These are phyloP conservation scores for Chesias legatella DNA, from an alignment of 2,888 invertebrate genomes.

Conservation along the genomic window DNA sequence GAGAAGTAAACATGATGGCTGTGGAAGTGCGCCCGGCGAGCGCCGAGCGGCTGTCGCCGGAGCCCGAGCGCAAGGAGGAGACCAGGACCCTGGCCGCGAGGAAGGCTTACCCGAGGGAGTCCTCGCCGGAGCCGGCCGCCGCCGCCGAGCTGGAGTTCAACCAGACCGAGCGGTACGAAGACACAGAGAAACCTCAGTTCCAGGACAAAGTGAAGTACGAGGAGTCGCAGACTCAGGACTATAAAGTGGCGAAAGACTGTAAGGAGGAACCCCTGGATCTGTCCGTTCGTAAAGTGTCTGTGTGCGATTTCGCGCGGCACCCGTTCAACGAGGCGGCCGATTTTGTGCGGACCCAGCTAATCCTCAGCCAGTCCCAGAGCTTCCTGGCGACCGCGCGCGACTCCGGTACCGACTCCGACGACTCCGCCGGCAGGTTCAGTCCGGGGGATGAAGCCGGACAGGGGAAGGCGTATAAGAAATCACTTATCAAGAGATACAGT, in stretches of 20 bases:
- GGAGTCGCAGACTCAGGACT: conserved; percentile 8
- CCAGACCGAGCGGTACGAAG: conserved; percentile 13
- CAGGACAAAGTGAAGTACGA: conserved; percentile 7
- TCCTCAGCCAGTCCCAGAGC: conserved; percentile 72
- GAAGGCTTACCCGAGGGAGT: conserved; percentile 71
- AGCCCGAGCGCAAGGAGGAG: conserved; percentile 61
- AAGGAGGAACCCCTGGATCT: conserved; percentile 90
- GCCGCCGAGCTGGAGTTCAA: conserved; percentile 14
- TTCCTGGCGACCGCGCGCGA: conserved; percentile 79
- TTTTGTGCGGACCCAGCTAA: conserved; percentile 72
- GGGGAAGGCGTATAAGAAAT: conserved; percentile 92
- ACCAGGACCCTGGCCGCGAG: conserved; percentile 75
- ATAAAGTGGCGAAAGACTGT: conserved; percentile 19
- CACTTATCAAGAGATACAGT: conserved; percentile 96
- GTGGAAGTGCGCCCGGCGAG: conserved; percentile 73
- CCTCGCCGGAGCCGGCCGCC: conserved; percentile 30
- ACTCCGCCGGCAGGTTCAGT: conserved; percentile 86
- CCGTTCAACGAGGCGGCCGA: conserved; percentile 73
- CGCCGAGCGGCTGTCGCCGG: conserved; percentile 54
- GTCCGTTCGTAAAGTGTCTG: conserved; percentile 81
- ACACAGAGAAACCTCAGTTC: background rate
- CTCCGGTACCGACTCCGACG: conserved; percentile 90
- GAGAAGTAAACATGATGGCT: conserved; percentile 73
- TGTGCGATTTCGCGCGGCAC: conserved; percentile 74
- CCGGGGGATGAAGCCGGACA: conserved; percentile 77